phyloP scores from a whole-genome alignment of 2,888 invertebrate species.

The Rotaria macrura region DNA sequence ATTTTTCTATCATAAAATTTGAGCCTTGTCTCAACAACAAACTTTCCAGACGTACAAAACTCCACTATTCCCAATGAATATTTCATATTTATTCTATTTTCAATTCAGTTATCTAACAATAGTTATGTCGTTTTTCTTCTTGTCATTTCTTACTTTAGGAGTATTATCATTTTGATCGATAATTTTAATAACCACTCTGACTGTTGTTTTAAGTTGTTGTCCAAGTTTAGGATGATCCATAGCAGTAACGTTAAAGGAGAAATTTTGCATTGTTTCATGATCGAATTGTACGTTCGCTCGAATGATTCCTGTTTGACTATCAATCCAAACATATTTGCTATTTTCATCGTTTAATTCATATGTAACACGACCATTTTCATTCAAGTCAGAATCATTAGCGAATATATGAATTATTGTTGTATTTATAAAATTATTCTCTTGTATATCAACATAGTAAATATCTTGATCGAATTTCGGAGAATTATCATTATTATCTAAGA shows the following conservation, averaged over 20 bases:
- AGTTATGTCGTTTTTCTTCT: no score
- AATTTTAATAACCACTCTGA: background rate
- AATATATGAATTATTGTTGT: slow-evolving; percentile 14
- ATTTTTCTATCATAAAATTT: no score
- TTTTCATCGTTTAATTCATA: background rate
- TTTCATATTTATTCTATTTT: no score
- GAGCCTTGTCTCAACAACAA: no score
- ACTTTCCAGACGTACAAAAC: no score
- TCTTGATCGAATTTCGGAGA: background rate
- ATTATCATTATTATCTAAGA: background rate
- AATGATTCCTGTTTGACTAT: background rate
- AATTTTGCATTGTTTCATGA: slow-evolving; percentile 11
- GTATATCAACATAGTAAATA: slow-evolving; percentile 10
- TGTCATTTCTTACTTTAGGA: background rate
- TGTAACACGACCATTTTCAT: background rate
- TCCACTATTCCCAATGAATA: no score
- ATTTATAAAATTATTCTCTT: slow-evolving; percentile 13
- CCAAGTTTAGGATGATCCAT: background rate
- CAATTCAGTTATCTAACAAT: no score
- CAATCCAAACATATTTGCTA: background rate
- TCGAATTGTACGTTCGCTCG: background rate
- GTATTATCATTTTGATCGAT: slow-evolving; percentile 5
- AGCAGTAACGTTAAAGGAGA: background rate
- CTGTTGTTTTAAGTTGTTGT: background rate
- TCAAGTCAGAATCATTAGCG: background rate